These are phyloP conservation scores for Heteromyza rotundicornis DNA, from an alignment of 2,888 invertebrate genomes.

Conservation along the genomic window DNA sequence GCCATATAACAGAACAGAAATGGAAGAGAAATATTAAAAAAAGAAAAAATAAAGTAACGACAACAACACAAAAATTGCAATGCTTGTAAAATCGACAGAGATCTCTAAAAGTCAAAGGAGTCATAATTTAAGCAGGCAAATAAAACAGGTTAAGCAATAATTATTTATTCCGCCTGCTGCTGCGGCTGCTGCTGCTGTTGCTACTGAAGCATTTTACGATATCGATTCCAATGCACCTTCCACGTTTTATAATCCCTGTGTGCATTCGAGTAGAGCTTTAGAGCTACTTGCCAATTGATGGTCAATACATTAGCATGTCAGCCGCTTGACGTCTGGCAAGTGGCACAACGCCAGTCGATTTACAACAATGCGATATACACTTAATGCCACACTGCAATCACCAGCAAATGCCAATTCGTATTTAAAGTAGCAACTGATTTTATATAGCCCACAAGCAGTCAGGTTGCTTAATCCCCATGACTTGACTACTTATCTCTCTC, in stretches of 20 bases:
- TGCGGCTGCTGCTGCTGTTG: too few relatives aligned
- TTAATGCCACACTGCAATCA: not conserved
- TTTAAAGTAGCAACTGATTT: too few relatives aligned
- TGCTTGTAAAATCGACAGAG: not conserved
- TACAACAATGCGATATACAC: too few relatives aligned
- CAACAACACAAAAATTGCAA: not conserved
- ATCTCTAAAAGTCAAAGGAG: too few relatives aligned
- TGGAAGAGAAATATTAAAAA: slow-evolving; percentile 9
- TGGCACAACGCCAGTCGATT: slow-evolving; percentile 11
- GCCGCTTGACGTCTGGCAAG: slow-evolving; percentile 17
- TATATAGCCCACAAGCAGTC: too few relatives aligned
- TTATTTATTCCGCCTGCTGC: not conserved
- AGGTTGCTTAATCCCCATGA: too few relatives aligned
- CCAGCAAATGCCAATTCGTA: not conserved
- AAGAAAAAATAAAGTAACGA: too few relatives aligned
- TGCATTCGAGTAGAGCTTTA: too few relatives aligned
- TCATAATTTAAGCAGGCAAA: slow-evolving; percentile 20
- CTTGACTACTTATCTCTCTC: too few relatives aligned
- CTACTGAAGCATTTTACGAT: not conserved
- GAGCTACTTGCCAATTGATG: slow-evolving; percentile 12
- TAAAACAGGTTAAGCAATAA: slow-evolving; percentile 16
- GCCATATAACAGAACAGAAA: too few relatives aligned
- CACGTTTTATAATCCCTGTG: not conserved
- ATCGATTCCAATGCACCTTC: not conserved
- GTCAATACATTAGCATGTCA: slow-evolving; percentile 28